Percentiles rank a stretch among this genome's conserved stretches.
These are phyloP conservation scores for Discoglossus pictus DNA, from an alignment of 2,797 vertebrate species.

Conservation along the genomic window DNA sequence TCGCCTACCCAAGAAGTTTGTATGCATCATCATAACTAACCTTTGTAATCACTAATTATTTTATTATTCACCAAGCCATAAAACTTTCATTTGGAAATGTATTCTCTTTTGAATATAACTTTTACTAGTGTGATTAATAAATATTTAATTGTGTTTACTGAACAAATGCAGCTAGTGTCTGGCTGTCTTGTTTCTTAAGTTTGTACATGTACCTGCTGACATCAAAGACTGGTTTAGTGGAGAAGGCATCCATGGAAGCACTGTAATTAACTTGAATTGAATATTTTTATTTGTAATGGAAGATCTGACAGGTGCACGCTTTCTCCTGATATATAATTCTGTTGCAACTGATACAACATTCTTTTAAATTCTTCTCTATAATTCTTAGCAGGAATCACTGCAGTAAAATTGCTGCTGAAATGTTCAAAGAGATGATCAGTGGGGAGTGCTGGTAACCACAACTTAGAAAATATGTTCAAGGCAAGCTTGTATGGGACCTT, in stretches of 20 bases:
- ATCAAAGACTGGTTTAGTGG: constrained; percentile 70
- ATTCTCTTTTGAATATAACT: constrained; percentile 31
- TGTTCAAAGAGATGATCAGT: constrained; percentile 70
- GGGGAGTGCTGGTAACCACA: constrained; percentile 32
- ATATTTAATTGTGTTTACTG: constrained; percentile 73
- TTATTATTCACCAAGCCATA: constrained; percentile 8
- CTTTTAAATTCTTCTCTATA: constrained; percentile 74
- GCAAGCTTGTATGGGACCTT: not conserved
- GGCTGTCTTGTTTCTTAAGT: constrained; percentile 70
- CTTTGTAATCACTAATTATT: not conserved
- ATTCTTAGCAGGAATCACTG: constrained; percentile 68
- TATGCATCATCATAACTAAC: too few relatives aligned
- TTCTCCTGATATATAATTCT: constrained; percentile 71
- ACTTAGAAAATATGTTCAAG: constrained; percentile 16
- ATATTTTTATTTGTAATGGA: constrained; percentile 71
- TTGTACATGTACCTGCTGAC: constrained; percentile 64
- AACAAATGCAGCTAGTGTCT: constrained; percentile 66
- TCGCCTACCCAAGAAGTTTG: too few relatives aligned
- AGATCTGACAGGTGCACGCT: constrained; percentile 63
- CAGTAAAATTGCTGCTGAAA: constrained; percentile 68
- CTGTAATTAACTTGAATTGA: constrained; percentile 66
- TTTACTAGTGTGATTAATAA: constrained; percentile 58
- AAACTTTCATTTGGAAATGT: constrained; percentile 35
- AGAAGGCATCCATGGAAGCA: constrained; percentile 69
- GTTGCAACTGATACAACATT: constrained; percentile 72